These are phyloP conservation scores for Cremastobaeus sp. DNA, from an alignment of 2,888 invertebrate genomes.

Conservation along the genomic window DNA sequence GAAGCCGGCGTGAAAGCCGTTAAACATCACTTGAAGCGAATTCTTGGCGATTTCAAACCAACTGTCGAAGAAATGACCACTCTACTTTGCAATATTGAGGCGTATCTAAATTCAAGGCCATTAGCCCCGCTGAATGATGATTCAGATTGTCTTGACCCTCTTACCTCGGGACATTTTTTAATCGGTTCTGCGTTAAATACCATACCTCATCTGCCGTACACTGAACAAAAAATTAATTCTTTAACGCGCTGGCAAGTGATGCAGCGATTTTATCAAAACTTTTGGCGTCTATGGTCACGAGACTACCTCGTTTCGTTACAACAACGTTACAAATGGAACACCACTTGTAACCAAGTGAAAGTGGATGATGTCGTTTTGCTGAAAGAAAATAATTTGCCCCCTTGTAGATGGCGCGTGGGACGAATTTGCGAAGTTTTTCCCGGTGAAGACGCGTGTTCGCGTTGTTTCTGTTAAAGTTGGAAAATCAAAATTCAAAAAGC, in stretches of 20 bases:
- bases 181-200: neutral
- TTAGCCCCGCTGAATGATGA: neutral
- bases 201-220: neutral
- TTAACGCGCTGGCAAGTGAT: neutral
- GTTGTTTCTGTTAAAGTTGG: too few relatives aligned
- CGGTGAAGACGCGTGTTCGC: too few relatives aligned
- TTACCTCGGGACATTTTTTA: slow-evolving; percentile 1
- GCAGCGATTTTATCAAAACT: neutral
- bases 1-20: slow-evolving; percentile 3
- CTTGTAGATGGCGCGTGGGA: too few relatives aligned
- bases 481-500: too few relatives aligned
- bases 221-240: neutral
- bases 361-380: too few relatives aligned
- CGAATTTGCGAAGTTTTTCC: too few relatives aligned
- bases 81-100: neutral
- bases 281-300: neutral
- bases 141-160: neutral
- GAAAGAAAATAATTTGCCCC: too few relatives aligned
- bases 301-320: neutral
- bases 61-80: slow-evolving; percentile 3
- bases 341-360: too few relatives aligned
- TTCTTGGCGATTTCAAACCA: neutral
- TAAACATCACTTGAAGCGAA: neutral
- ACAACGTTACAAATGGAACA: too few relatives aligned
- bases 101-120: neutral